A percentile compares a stretch with the other conserved stretches of the same genome.
Evolutionary conservation across 2,113 vertebrate species (phyloP).

Genomic region (Mirza zaza): DNA sequence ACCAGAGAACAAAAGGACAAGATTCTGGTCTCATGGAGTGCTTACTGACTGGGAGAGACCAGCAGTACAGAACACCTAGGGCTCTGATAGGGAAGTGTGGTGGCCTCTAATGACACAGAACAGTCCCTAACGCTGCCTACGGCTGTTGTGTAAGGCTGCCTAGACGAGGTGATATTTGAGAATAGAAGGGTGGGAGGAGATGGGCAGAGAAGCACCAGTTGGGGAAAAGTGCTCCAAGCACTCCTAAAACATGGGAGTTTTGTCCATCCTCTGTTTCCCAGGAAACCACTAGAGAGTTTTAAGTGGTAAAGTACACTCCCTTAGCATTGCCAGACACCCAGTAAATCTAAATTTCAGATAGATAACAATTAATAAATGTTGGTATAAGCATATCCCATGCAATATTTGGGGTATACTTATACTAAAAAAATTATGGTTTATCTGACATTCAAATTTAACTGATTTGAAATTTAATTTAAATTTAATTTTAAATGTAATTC

Average conservation of each 20-base stretch:
- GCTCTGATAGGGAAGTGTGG: background rate
- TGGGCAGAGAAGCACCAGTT: background rate
- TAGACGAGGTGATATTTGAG: slow-evolving; percentile 5
- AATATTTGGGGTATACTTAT: background rate
- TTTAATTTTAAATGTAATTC: slow-evolving; percentile 12
- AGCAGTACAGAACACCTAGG: background rate
- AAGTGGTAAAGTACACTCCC: background rate
- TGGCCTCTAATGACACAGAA: background rate
- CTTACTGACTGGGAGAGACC: background rate
- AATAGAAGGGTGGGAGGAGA: background rate
- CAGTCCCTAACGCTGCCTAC: background rate
- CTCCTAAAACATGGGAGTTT: background rate
- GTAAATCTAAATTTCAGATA: background rate
- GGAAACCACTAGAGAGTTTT: background rate
- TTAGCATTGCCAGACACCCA: background rate
- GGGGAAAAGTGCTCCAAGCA: background rate
- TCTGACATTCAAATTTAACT: slow-evolving; percentile 24
- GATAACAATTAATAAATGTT: background rate
- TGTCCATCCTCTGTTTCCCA: background rate
- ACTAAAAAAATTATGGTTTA: background rate
- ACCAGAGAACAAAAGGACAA: background rate
- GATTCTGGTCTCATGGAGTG: background rate
- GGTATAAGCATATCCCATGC: background rate
- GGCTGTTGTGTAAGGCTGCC: background rate
- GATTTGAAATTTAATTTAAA: background rate